Evolutionary conservation across 1,140 invertebrate species (phyloP).

Genomic region (Mercenaria mercenaria): DNA sequence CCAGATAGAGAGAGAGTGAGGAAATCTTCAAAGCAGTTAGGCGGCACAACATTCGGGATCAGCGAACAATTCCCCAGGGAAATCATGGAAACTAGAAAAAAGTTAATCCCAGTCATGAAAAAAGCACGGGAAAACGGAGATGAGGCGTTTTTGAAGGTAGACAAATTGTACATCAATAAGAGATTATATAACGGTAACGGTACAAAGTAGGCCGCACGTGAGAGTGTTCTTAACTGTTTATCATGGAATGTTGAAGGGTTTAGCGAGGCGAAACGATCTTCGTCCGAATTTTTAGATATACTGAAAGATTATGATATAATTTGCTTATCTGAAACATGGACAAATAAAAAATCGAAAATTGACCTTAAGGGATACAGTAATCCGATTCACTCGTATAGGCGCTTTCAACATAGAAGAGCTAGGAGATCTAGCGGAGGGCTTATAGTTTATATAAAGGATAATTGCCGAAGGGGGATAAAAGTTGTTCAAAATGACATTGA

Average conservation of each 20-base stretch:
- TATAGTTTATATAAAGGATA: conserved; percentile 7
- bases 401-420: conserved; percentile 8
- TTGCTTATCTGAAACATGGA: conserved; percentile 32
- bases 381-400: conserved; percentile 37
- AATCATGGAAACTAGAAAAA: too few species aligned
- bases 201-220: not conserved
- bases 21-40: too few species aligned
- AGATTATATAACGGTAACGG: not conserved
- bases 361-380: conserved; percentile 15
- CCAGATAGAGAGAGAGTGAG: too few species aligned
- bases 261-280: conserved; percentile 3
- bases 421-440: conserved; percentile 18
- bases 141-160: too few species aligned
- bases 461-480: not conserved
- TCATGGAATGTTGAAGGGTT: conserved; percentile 54
- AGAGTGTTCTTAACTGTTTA: conserved; percentile 48
- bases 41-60: too few species aligned
- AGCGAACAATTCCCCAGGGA: too few species aligned
- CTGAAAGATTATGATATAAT: conserved; percentile 33
- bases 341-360: not conserved
- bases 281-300: conserved; percentile 5
- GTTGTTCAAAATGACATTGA: not conserved
- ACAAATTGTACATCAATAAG: not conserved
- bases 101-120: too few species aligned
- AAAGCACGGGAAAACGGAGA: too few species aligned